phyloP scores from a whole-genome alignment of 2,797 vertebrate species.

The Harpagifer antarcticus region DNA sequence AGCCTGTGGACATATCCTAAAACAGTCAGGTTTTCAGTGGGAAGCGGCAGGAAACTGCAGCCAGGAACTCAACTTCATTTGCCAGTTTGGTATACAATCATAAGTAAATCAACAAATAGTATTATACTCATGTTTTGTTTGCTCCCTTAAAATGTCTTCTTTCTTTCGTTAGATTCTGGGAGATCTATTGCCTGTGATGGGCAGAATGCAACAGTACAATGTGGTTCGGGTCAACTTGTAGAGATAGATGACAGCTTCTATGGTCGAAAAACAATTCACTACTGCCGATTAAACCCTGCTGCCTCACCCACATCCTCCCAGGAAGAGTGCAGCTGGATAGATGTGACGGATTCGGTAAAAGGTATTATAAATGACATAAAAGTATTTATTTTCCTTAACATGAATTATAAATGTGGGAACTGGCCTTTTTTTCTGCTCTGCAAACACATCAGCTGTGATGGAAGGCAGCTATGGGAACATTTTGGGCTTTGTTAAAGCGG shows the following conservation, averaged over 20 bases:
- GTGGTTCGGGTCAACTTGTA: conserved; percentile 92
- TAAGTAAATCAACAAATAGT: neutral
- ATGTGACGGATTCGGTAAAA: conserved; percentile 87
- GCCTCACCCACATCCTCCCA: conserved; percentile 55
- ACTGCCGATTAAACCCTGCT: conserved; percentile 79
- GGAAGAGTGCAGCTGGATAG: conserved; percentile 90
- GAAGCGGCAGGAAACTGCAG: conserved; percentile 87
- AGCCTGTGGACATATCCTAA: conserved; percentile 87
- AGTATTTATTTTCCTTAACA: neutral
- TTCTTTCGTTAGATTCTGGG: conserved; percentile 81
- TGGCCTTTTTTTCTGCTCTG: neutral
- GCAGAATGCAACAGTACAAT: conserved; percentile 90
- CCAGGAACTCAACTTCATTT: conserved; percentile 90
- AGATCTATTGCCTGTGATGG: conserved; percentile 88
- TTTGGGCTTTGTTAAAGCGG: conserved; percentile 9
- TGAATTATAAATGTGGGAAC: neutral
- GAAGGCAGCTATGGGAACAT: neutral
- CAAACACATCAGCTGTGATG: neutral
- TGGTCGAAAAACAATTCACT: conserved; percentile 88
- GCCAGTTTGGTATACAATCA: conserved; percentile 89
- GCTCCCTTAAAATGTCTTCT: neutral
- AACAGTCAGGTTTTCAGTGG: conserved; percentile 89
- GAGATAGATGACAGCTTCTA: conserved; percentile 90
- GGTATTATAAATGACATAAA: conserved; percentile 78
- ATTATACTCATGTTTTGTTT: neutral